Percentiles rank a stretch among this genome's conserved stretches.
Evolutionary conservation across 2,797 vertebrate species (phyloP).

Genomic region (Tokudaia tokunoshimensis): DNA sequence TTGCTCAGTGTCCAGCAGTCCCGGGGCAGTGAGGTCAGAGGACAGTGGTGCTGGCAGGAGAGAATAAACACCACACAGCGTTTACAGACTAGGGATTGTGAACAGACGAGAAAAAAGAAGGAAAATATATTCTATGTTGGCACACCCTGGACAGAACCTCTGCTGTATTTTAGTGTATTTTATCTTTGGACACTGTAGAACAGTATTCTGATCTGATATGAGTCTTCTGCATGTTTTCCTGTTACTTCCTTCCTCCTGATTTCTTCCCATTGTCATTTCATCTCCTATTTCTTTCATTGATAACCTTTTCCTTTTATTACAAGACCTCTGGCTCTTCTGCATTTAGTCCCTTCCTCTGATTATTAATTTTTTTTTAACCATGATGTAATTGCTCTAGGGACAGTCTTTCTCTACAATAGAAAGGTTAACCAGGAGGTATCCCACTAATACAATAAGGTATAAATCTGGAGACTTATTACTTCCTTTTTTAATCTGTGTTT

Average conservation of each 20-base stretch:
- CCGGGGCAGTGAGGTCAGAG: not conserved
- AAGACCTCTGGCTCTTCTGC: not conserved
- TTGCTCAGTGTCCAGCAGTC: not conserved
- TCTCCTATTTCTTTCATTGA: slow-evolving; percentile 2
- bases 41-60: not conserved
- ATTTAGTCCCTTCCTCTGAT: not conserved
- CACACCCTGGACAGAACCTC: not conserved
- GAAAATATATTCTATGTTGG: not conserved
- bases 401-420: slow-evolving; percentile 59
- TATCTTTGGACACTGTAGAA: not conserved
- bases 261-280: not conserved
- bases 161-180: slow-evolving; percentile 9
- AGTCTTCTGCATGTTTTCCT: not conserved
- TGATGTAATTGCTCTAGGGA: slow-evolving; percentile 58
- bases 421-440: slow-evolving; percentile 70
- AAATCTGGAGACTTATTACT: slow-evolving; percentile 61
- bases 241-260: not conserved
- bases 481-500: slow-evolving; percentile 65
- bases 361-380: not conserved
- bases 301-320: slow-evolving; percentile 21
- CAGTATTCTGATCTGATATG: not conserved
- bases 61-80: not conserved
- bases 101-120: slow-evolving; percentile 10
- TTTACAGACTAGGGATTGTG: not conserved
- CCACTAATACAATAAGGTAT: slow-evolving; percentile 64